A percentile compares a stretch with the other conserved stretches of the same genome.
Conservation (phyloP, 1,140 invertebrate genomes). For the Maniola jurtina region DNA sequence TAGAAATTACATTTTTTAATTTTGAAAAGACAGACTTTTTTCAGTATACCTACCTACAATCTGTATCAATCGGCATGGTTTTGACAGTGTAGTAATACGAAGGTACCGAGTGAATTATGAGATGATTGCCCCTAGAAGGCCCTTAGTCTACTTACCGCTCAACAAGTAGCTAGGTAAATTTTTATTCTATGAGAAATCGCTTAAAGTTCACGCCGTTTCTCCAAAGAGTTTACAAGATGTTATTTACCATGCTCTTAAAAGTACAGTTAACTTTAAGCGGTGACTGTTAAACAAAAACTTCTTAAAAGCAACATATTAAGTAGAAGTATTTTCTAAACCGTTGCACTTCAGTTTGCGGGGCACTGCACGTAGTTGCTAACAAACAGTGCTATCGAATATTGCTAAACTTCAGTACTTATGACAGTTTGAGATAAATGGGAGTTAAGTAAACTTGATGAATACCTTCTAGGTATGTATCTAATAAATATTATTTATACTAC, state of each 20-base stretch:
- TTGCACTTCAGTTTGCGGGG: neutral
- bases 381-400: neutral
- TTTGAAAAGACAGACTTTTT: too few relatives aligned
- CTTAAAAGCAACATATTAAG: slow-evolving; percentile 2
- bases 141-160: too few relatives aligned
- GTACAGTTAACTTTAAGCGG: slow-evolving; percentile 1
- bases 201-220: neutral
- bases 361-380: neutral
- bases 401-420: neutral
- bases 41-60: too few relatives aligned
- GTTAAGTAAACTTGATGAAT: neutral
- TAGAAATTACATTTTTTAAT: too few relatives aligned
- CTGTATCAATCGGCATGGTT: too few relatives aligned
- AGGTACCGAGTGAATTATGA: too few relatives aligned
- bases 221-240: neutral
- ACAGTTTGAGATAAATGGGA: slow-evolving; percentile 3
- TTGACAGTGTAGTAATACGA: too few relatives aligned
- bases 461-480: too few relatives aligned
- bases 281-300: neutral
- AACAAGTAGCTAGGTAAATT: neutral
- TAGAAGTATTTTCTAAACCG: neutral
- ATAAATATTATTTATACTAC: too few relatives aligned
- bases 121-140: too few relatives aligned
- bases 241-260: slow-evolving; percentile 1
- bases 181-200: neutral